A percentile compares a stretch with the other conserved stretches of the same genome.
Evolutionary conservation across 2,888 invertebrate species (phyloP).

Genomic region (Drosophila helvetica): DNA sequence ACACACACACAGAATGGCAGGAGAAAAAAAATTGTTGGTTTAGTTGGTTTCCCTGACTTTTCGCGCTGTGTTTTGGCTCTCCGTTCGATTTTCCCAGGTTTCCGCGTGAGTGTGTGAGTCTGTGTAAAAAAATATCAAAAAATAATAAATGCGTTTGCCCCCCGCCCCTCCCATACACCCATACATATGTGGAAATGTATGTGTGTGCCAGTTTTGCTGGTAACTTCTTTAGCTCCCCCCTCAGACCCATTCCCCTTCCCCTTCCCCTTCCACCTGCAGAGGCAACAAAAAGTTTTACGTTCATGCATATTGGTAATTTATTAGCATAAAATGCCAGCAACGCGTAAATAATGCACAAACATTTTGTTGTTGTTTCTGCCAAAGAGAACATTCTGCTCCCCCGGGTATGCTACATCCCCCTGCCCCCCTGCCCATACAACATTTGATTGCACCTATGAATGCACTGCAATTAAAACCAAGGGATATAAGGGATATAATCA

Average conservation of each 20-base stretch:
- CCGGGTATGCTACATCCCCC: neutral
- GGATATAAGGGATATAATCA: too few species aligned
- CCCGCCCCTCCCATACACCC: neutral
- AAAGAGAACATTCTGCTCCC: conserved; percentile 1
- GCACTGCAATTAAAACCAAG: neutral
- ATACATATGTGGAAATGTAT: conserved; percentile 6
- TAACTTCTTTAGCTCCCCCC: conserved; percentile 18
- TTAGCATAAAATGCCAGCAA: conserved; percentile 75
- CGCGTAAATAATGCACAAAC: conserved; percentile 75
- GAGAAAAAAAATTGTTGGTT: conserved; percentile 36
- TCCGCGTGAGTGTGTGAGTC: too few species aligned
- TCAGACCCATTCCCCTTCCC: neutral
- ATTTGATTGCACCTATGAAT: conserved; percentile 29
- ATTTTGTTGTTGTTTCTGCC: conserved; percentile 65
- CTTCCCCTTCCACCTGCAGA: conserved; percentile 48
- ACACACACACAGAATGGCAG: conserved; percentile 29
- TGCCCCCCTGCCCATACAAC: neutral
- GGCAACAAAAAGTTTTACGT: conserved; percentile 69
- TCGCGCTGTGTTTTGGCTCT: conserved; percentile 34
- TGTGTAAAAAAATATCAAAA: conserved; percentile 60
- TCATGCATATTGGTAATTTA: conserved; percentile 76
- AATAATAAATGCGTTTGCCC: conserved; percentile 62
- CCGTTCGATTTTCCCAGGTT: conserved; percentile 67
- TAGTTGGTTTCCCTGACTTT: conserved; percentile 54
- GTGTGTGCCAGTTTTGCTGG: conserved; percentile 22